These are phyloP conservation scores for Phrynocephalus guinanensis DNA, from an alignment of 2,797 vertebrate species.

Conservation along the genomic window DNA sequence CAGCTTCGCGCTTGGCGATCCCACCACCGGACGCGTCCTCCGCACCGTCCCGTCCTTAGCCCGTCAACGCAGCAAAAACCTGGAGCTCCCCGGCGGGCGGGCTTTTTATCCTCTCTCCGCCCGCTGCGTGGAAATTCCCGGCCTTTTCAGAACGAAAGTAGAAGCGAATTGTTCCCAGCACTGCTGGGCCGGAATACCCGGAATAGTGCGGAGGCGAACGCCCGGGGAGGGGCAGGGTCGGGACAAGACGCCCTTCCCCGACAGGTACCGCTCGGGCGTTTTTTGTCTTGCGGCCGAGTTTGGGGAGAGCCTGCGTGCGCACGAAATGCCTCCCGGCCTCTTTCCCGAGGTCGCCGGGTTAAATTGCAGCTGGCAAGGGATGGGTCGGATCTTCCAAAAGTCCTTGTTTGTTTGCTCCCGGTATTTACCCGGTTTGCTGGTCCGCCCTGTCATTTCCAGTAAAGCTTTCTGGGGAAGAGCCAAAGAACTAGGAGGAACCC, in stretches of 20 bases:
- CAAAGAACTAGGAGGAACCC: neutral
- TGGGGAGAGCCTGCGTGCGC: neutral
- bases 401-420: too few relatives aligned
- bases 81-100: constrained; percentile 13
- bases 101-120: constrained; percentile 57
- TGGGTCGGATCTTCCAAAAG: too few relatives aligned
- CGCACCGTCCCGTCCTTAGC: neutral
- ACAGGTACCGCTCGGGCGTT: too few relatives aligned
- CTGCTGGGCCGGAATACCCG: constrained; percentile 32
- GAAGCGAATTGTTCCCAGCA: constrained; percentile 50
- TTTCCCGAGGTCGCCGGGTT: neutral
- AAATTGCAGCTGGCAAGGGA: neutral
- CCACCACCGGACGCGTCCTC: too few relatives aligned
- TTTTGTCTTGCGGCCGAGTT: too few relatives aligned
- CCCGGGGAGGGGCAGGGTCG: neutral
- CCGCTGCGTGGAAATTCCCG: constrained; percentile 57
- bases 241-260: too few relatives aligned
- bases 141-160: constrained; percentile 54
- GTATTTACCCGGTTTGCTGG: neutral
- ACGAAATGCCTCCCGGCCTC: neutral
- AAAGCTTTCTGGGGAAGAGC: neutral
- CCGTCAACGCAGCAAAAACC: neutral
- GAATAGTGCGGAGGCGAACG: neutral
- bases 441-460: neutral
- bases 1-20: too few relatives aligned